A percentile compares a stretch with the other conserved stretches of the same genome.
Evolutionary conservation across 2,113 vertebrate species (phyloP).

Genomic region (Siphamia tubifer): DNA sequence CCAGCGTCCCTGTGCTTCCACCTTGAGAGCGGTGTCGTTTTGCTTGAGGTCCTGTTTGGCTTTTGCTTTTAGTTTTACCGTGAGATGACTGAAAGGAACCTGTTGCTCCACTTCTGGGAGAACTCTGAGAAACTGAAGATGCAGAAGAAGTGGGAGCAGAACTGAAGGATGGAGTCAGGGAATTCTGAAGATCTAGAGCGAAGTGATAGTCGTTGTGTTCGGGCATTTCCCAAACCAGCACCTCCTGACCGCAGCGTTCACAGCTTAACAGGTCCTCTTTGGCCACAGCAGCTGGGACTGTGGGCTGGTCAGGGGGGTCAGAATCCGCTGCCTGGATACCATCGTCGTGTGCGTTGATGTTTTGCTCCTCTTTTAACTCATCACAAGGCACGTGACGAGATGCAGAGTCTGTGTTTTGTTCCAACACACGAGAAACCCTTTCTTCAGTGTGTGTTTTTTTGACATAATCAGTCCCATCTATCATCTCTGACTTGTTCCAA

Average conservation of each 20-base stretch:
- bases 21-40: constrained; percentile 79
- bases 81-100: constrained; percentile 39
- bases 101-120: constrained; percentile 3
- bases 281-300: not conserved
- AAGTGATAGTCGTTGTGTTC: constrained; percentile 96
- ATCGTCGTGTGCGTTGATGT: not conserved
- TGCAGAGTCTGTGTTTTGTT: not conserved
- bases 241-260: constrained; percentile 85
- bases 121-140: constrained; percentile 1
- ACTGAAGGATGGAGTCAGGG: constrained; percentile 72
- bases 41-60: constrained; percentile 66
- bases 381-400: not conserved
- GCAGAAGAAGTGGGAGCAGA: constrained; percentile 5
- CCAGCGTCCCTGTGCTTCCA: constrained; percentile 78
- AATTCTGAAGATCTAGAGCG: constrained; percentile 89
- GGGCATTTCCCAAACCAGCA: constrained; percentile 89
- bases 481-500: not conserved
- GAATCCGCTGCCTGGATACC: not conserved
- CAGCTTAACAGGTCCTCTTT: constrained; percentile 82
- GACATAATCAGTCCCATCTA: not conserved
- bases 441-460: not conserved
- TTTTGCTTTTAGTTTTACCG: constrained; percentile 81
- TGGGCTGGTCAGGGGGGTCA: not conserved
- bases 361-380: not conserved
- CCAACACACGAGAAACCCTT: not conserved